A percentile compares a stretch with the other conserved stretches of the same genome.
Evolutionary conservation across 2,797 vertebrate species (phyloP).

Genomic region (Helarctos malayanus): DNA sequence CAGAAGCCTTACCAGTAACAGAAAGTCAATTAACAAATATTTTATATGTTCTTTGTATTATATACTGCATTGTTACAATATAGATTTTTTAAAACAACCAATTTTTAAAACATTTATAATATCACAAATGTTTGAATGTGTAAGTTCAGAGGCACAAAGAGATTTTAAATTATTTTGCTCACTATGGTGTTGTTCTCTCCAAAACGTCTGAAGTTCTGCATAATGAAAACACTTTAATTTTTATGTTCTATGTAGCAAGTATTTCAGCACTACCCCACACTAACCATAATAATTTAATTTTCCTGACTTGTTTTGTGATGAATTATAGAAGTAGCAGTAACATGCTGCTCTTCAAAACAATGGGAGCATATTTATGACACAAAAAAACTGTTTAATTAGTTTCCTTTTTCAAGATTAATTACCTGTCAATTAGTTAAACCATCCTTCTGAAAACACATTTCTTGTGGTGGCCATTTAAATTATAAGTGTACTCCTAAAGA

Average conservation of each 20-base stretch:
- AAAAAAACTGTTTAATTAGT: conserved; percentile 85
- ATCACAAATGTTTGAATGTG: background rate
- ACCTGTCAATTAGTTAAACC: conserved; percentile 82
- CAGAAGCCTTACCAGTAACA: background rate
- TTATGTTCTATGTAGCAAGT: conserved; percentile 38
- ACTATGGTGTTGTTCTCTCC: background rate
- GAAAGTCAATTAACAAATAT: background rate
- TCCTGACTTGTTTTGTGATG: conserved; percentile 62
- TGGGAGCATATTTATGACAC: conserved; percentile 74
- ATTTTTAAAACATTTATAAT: background rate
- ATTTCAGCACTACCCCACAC: conserved; percentile 65
- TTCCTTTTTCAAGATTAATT: conserved; percentile 83
- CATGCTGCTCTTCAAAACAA: conserved; percentile 75
- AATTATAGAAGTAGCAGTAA: conserved; percentile 60
- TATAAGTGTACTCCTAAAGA: conserved; percentile 80
- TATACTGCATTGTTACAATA: background rate
- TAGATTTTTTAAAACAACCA: background rate
- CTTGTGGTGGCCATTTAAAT: conserved; percentile 80
- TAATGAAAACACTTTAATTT: conserved; percentile 76
- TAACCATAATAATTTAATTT: conserved; percentile 75
- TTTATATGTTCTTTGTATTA: background rate
- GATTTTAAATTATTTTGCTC: background rate
- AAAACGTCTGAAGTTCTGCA: background rate
- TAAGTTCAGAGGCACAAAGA: background rate
- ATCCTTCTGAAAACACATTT: conserved; percentile 84